Base-by-base conservation (phyloP, 1,140 invertebrate genomes). In the Platyura marginata region DNA sequence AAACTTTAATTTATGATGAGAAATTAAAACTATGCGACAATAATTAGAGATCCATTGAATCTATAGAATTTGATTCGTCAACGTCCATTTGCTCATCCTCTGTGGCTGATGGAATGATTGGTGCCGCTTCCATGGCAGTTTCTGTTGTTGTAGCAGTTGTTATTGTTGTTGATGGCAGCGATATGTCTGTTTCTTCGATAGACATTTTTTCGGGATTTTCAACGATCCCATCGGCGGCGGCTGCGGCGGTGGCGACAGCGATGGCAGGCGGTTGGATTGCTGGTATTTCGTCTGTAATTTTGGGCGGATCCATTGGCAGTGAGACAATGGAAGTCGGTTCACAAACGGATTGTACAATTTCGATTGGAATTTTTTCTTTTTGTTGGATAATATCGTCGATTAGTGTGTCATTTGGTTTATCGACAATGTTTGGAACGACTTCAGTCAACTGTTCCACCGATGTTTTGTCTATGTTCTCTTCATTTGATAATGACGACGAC, bases 11-110 rank as follows among this genome's bases (percentile, higher is more conserved):
- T n/a, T n/a, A n/a, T n/a, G n/a, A n/a, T n/a, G n/a, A n/a, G n/a
- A n/a, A n/a, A n/a, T n/a, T n/a, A n/a, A n/a, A n/a, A n/a, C n/a
- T n/a, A n/a, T n/a, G n/a, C n/a, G n/a, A n/a, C n/a, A n/a, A n/a
- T n/a, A n/a, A n/a, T n/a, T n/a, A n/a, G n/a, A n/a, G n/a, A n/a
- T n/a, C n/a, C n/a, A n/a, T n/a, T n/a, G n/a, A n/a, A 22, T 40
- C 38, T 3, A 40, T 21, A 15, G 38, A 40, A 23, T 40, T 23
- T n/a, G 20, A 22, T 40, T 61, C 58, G 20, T 60, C 57, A 15
- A 61, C 52, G 42, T 61, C 58, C 58, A 61, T 61, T 33, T 21
- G 2, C 10, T 32, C 41, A 11, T 32, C 41, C 13, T 39, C 37
- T 3, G 18, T 13, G 15, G 20, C 19, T 35, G 54, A 56, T 19